These are phyloP conservation scores for Oreotrochilus melanogaster DNA, from an alignment of 2,113 vertebrate species.

Conservation along the genomic window DNA sequence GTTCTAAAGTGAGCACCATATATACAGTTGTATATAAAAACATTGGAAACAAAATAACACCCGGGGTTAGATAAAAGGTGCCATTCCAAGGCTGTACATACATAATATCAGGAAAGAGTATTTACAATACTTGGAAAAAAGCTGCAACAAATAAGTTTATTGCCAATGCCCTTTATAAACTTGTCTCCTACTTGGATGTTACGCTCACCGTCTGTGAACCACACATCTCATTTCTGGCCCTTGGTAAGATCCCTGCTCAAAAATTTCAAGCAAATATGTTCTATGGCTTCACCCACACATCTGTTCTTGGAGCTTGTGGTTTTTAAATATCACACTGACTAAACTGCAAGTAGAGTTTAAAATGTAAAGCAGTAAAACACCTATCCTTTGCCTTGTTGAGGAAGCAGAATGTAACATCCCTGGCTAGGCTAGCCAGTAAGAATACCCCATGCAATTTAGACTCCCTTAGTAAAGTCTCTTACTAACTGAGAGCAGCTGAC, in stretches of 20 bases:
- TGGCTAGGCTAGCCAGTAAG: neutral
- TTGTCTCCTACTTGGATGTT: slow-evolving; percentile 58
- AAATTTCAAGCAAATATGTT: slow-evolving; percentile 73
- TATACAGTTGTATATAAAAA: slow-evolving; percentile 91
- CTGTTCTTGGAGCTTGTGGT: slow-evolving; percentile 48
- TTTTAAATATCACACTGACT: slow-evolving; percentile 42
- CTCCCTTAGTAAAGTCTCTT: neutral
- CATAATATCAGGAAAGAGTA: slow-evolving; percentile 74
- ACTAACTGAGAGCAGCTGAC: neutral
- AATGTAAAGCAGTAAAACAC: slow-evolving; percentile 13
- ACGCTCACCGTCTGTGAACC: slow-evolving; percentile 69
- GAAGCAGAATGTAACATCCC: neutral
- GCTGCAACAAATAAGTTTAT: slow-evolving; percentile 96
- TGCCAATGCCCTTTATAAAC: slow-evolving; percentile 93
- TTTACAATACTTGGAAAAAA: slow-evolving; percentile 88
- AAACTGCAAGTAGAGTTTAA: slow-evolving; percentile 56
- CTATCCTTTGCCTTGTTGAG: slow-evolving; percentile 20
- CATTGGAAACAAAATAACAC: slow-evolving; percentile 78
- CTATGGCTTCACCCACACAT: slow-evolving; percentile 82
- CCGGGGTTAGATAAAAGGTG: slow-evolving; percentile 82
- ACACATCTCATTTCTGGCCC: slow-evolving; percentile 78
- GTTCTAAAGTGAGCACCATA: slow-evolving; percentile 92
- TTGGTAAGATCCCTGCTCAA: slow-evolving; percentile 80
- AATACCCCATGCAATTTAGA: neutral
- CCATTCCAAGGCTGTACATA: slow-evolving; percentile 83